Conservation (phyloP, 2,888 invertebrate species). For the Lissonota sp. region DNA sequence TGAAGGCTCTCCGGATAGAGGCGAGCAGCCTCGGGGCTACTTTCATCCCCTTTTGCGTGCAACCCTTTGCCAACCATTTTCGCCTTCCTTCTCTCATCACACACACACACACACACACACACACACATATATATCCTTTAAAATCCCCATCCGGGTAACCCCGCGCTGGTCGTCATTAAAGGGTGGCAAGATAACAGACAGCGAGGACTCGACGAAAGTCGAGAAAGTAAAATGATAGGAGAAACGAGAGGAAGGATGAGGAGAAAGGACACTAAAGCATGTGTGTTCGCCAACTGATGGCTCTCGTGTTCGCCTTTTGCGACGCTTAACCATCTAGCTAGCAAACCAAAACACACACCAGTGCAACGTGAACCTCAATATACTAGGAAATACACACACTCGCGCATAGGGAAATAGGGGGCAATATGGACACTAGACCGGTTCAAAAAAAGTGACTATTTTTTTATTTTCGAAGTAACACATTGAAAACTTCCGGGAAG, state of each 20-base stretch:
- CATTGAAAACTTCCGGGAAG: too few relatives aligned
- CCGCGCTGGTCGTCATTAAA: slow-evolving; percentile 49
- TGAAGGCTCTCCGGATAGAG: slow-evolving; percentile 9
- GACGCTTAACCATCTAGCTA: neutral
- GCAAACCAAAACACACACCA: neutral
- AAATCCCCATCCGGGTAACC: slow-evolving; percentile 25
- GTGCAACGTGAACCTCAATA: too few relatives aligned
- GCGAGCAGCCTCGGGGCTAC: slow-evolving; percentile 45
- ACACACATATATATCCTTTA: slow-evolving; percentile 15
- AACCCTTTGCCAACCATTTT: neutral
- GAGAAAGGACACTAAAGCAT: slow-evolving; percentile 12
- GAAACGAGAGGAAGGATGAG: slow-evolving; percentile 33
- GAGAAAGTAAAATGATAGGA: slow-evolving; percentile 55
- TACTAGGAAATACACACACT: too few relatives aligned
- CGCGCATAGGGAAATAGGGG: too few relatives aligned
- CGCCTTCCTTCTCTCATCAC: neutral
- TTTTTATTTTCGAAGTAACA: too few relatives aligned
- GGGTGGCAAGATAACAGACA: slow-evolving; percentile 41
- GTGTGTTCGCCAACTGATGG: slow-evolving; percentile 5
- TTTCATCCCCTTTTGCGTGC: slow-evolving; percentile 37
- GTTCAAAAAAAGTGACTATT: too few relatives aligned
- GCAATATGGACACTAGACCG: too few relatives aligned
- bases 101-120: slow-evolving; percentile 10
- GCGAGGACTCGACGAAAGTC: slow-evolving; percentile 45
- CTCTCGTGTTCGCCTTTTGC: slow-evolving; percentile 28